phyloP scores from a whole-genome alignment of 1,140 invertebrate species.

The Hycleus cichorii region DNA sequence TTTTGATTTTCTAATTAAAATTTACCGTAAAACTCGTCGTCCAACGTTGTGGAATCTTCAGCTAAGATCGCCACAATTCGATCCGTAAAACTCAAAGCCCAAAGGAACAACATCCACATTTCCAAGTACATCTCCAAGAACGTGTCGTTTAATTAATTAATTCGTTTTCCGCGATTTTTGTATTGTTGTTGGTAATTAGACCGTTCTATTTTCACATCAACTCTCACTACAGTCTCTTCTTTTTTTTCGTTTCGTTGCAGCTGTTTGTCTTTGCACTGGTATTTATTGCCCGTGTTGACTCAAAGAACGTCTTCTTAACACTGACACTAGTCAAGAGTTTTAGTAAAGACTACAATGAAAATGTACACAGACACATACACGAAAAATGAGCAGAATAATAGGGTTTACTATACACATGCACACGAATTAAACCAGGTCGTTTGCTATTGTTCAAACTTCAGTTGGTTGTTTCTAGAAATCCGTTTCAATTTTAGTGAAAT shows the following conservation, averaged over 20 bases:
- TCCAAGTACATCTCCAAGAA: constrained; percentile 29
- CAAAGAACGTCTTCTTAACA: constrained; percentile 9
- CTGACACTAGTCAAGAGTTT: background rate
- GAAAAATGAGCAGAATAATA: constrained; percentile 9
- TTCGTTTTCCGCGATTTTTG: constrained; percentile 6
- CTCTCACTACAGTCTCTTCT: no score
- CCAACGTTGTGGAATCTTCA: constrained; percentile 27
- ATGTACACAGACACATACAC: no score
- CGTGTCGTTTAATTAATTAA: constrained; percentile 7
- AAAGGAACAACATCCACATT: constrained; percentile 37
- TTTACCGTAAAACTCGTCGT: constrained; percentile 22
- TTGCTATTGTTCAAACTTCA: constrained; percentile 8
- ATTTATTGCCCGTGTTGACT: constrained; percentile 1
- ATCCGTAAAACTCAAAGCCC: constrained; percentile 33
- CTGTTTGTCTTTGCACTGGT: constrained; percentile 5
- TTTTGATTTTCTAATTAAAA: constrained; percentile 2
- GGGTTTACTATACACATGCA: constrained; percentile 1
- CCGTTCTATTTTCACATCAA: constrained; percentile 11
- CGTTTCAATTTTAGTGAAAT: constrained; percentile 17
- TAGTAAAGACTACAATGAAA: no score
- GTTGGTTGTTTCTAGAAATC: constrained; percentile 10
- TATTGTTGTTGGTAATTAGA: constrained; percentile 30
- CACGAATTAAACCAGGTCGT: constrained; percentile 21
- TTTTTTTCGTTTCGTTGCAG: no score
- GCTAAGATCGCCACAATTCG: constrained; percentile 22